A percentile compares a stretch with the other conserved stretches of the same genome.
Evolutionary conservation across 2,888 invertebrate genomes (phyloP).

Genomic region (Slavum lentiscoides): DNA sequence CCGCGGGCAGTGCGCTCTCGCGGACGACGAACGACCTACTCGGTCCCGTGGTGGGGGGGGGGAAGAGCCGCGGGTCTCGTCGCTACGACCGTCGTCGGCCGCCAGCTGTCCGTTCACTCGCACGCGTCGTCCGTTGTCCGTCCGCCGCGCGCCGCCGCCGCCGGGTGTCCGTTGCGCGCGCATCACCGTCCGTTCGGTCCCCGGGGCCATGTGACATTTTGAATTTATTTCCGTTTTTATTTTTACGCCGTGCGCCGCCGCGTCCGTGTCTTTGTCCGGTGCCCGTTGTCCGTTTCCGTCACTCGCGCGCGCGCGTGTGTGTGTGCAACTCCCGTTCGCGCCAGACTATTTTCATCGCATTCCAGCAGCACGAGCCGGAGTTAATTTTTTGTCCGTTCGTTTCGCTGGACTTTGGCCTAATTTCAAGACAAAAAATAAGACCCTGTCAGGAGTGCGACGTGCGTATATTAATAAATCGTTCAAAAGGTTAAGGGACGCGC

Average conservation of each 20-base stretch:
- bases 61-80: no score
- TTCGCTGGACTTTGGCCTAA: slow-evolving; percentile 35
- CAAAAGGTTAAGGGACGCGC: slow-evolving; percentile 15
- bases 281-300: neutral
- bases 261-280: neutral
- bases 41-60: neutral
- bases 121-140: no score
- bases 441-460: neutral
- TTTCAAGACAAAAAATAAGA: slow-evolving; percentile 15
- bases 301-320: no score
- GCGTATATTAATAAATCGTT: slow-evolving; percentile 22
- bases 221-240: slow-evolving; percentile 29
- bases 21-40: neutral
- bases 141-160: no score
- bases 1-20: slow-evolving; percentile 3
- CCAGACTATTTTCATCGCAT: slow-evolving; percentile 28
- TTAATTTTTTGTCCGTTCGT: neutral
- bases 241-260: neutral
- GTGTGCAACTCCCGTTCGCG: no score
- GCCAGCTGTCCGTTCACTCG: no score
- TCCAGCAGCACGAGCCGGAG: slow-evolving; percentile 7
- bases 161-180: neutral
- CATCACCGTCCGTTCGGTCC: neutral
- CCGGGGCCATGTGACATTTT: slow-evolving; percentile 23
- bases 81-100: neutral